A percentile compares a stretch with the other conserved stretches of the same genome.
Evolutionary conservation across 2,888 invertebrate genomes (phyloP).

Genomic region (Crepidodera aurea): DNA sequence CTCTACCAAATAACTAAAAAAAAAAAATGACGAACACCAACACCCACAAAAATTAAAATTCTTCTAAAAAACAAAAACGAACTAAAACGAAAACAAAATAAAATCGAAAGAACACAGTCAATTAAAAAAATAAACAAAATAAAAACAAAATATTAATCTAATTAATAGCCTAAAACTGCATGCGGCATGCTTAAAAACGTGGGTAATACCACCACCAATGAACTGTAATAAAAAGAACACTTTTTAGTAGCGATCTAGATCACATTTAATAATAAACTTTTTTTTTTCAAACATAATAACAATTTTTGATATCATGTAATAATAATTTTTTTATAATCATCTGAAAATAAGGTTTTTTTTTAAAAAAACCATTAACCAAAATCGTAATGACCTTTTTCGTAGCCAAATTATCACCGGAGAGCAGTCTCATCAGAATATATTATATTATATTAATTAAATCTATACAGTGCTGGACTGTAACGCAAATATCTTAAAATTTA

Average conservation of each 20-base stretch:
- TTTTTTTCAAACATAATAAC: conserved; percentile 32
- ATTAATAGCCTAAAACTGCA: conserved; percentile 37
- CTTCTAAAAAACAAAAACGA: conserved; percentile 15
- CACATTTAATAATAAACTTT: conserved; percentile 36
- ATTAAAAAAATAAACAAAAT: conserved; percentile 29
- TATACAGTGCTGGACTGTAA: conserved; percentile 44
- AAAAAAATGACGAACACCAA: conserved; percentile 15
- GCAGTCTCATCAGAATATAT: conserved; percentile 41
- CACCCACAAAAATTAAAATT: conserved; percentile 21
- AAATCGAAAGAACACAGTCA: conserved; percentile 29
- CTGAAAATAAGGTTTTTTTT: conserved; percentile 23
- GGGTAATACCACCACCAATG: conserved; percentile 41
- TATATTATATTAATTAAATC: conserved; percentile 18
- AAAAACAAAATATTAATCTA: conserved; percentile 23
- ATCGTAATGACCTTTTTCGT: conserved; percentile 43
- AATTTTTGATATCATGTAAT: conserved; percentile 27
- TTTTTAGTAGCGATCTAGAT: conserved; percentile 26
- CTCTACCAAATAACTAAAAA: conserved; percentile 21
- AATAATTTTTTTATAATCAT: conserved; percentile 17
- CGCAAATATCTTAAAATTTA: conserved; percentile 44
- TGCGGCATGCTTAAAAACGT: conserved; percentile 39
- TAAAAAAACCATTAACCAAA: conserved; percentile 41
- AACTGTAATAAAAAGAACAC: conserved; percentile 41
- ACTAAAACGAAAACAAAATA: conserved; percentile 16
- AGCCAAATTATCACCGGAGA: conserved; percentile 42